Evolutionary conservation across 2,113 vertebrate species (phyloP).

Genomic region (Tupaia tana): DNA sequence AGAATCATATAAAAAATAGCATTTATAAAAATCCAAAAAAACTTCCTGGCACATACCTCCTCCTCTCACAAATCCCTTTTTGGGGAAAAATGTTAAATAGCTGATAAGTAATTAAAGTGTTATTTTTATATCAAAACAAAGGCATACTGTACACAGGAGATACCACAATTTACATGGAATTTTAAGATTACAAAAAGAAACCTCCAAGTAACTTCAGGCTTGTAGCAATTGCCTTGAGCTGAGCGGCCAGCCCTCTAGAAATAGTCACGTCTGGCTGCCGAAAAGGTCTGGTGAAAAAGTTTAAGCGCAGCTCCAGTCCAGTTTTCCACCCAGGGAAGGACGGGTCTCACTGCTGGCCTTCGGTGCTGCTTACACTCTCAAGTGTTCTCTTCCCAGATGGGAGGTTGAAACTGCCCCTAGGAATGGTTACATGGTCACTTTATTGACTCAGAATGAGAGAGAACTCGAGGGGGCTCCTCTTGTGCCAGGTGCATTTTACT

Average conservation of each 20-base stretch:
- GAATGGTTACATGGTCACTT: background rate
- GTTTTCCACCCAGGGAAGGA: background rate
- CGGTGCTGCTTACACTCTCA: background rate
- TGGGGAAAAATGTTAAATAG: background rate
- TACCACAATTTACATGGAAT: background rate
- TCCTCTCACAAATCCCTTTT: background rate
- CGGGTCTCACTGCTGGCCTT: background rate
- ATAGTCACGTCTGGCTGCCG: background rate
- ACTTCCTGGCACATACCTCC: background rate
- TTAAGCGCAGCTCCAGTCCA: background rate
- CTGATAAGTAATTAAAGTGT: constrained; percentile 15
- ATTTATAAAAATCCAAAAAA: background rate
- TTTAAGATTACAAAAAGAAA: background rate
- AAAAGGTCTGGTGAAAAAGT: background rate
- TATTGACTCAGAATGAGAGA: background rate
- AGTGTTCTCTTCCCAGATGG: background rate
- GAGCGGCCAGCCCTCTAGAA: background rate
- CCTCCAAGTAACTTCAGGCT: background rate
- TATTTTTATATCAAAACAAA: constrained; percentile 37
- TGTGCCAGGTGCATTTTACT: background rate
- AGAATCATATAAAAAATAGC: background rate
- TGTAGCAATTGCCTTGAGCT: background rate
- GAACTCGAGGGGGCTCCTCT: background rate
- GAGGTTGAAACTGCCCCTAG: background rate
- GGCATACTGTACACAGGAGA: background rate